phyloP scores from a whole-genome alignment of 2,797 vertebrate genomes.

The Gadopsis marmoratus region DNA sequence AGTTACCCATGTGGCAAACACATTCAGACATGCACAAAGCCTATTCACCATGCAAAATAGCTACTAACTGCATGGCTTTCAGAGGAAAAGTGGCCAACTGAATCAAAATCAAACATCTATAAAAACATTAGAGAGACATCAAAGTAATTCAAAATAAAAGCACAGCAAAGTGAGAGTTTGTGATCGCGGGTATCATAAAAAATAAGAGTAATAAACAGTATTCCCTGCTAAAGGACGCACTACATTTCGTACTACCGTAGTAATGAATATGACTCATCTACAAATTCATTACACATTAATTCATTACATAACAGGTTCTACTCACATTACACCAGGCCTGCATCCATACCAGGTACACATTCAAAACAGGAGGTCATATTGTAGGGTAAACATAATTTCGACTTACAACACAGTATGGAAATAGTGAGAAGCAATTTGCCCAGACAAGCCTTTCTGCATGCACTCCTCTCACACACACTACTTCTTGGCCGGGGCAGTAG shows the following conservation, averaged over 20 bases:
- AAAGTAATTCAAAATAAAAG: conserved; percentile 36
- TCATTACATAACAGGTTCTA: conserved; percentile 73
- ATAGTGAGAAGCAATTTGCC: conserved; percentile 83
- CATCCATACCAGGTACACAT: conserved; percentile 68
- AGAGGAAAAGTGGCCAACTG: conserved; percentile 36
- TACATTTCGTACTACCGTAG: conserved; percentile 44
- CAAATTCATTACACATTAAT: conserved; percentile 73
- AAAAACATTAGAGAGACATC: conserved; percentile 16
- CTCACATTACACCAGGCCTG: conserved; percentile 73
- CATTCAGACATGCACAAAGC: conserved; percentile 64
- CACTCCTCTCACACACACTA: conserved; percentile 71
- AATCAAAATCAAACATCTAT: conserved; percentile 40
- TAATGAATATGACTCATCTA: conserved; percentile 69
- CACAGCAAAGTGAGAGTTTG: background rate
- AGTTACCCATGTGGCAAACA: conserved; percentile 67
- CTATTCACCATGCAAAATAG: conserved; percentile 44
- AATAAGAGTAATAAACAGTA: conserved; percentile 11
- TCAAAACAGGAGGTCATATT: conserved; percentile 67
- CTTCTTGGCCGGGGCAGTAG: conserved; percentile 80
- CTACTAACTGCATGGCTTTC: conserved; percentile 25
- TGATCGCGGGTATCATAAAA: background rate
- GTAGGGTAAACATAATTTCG: conserved; percentile 70
- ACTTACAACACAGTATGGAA: conserved; percentile 71
- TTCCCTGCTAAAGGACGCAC: conserved; percentile 47
- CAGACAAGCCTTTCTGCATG: conserved; percentile 81